These are phyloP conservation scores for Apotomis betuletana DNA, from an alignment of 2,888 invertebrate species.

Conservation along the genomic window DNA sequence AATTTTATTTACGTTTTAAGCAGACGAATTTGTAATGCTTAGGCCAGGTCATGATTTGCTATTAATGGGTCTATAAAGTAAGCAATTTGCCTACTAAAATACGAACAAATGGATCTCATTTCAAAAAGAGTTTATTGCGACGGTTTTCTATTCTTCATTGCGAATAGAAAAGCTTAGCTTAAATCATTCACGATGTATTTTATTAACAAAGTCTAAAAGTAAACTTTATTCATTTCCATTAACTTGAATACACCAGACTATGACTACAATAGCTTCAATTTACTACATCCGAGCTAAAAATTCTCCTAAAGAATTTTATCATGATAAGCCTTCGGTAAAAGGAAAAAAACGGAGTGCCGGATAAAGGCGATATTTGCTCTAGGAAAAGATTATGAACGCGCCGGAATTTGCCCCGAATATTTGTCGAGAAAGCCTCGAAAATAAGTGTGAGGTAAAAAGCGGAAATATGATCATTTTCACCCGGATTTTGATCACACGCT, in stretches of 20 bases:
- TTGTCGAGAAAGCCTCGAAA: conserved; percentile 8
- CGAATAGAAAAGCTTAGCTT: too few relatives aligned
- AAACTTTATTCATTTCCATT: conserved; percentile 10
- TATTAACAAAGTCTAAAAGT: not conserved
- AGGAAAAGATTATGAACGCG: conserved; percentile 32
- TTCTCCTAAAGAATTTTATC: conserved; percentile 20
- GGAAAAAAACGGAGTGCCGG: conserved; percentile 14
- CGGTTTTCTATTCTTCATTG: too few relatives aligned
- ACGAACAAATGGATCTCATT: not conserved
- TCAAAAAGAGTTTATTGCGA: not conserved
- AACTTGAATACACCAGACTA: conserved; percentile 6
- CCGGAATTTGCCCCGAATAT: conserved; percentile 33
- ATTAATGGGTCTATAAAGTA: not conserved
- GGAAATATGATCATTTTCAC: not conserved
- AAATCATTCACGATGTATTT: too few relatives aligned
- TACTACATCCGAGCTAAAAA: conserved; percentile 7
- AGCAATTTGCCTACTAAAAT: not conserved
- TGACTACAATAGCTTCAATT: conserved; percentile 8
- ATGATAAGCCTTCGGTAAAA: conserved; percentile 23
- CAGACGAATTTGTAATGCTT: conserved; percentile 10
- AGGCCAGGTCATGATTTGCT: not conserved
- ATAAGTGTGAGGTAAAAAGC: conserved; percentile 17
- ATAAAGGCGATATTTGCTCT: conserved; percentile 29
- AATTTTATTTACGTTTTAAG: not conserved
- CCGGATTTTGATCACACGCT: conserved; percentile 7